Evolutionary conservation across 2,113 vertebrate genomes (phyloP), one percentile per base, ranked within the genome.

Genomic region (Chaetops frenatus): DNA sequence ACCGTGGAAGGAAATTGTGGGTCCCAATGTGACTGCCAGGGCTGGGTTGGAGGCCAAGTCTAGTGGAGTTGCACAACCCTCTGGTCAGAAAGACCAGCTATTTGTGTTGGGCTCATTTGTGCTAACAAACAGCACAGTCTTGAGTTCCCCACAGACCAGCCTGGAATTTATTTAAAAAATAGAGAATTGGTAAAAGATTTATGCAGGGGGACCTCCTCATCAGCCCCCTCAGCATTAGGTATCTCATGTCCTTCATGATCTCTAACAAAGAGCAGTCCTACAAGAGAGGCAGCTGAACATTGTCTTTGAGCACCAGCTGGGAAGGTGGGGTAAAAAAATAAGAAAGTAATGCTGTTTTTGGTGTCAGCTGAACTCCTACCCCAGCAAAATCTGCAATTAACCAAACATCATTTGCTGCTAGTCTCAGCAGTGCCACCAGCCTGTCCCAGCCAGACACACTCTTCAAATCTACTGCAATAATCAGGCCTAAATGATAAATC

Each of bases 1-100:
- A 73, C 33, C 64, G 67, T 15, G 56, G 58, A 78, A 95, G 92
- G 94, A 96, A 97, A 78, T 45, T 60, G 80, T 81, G 72, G 64
- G 69, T 92, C 91, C 50, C 69, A 81, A 2, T 0, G 2, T 73
- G 76, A 90, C 81, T 51, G 7, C 76, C 53, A 65, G 94, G 67
- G 51, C 40, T 40, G 65, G 69, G 69, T 74, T 74, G 95, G 92
- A 64, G 78, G 87, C 93, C 91, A 94, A 91, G 67, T 71, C 38
- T 62, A 83, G 83, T 2, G 3, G 20, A 79, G 60, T 92, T 95
- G 83, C 91, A 88, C 40, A 94, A 84, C 22, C 15, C 48, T 66
- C 33, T 74, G 67, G 64, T 78, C 66, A 71, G 40, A 81, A 93
- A 83, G 27, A 29, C 38, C 20, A 2, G 12, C 65, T 92, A 77